These are phyloP conservation scores for Phainopepla nitens DNA, from an alignment of 2,113 vertebrate genomes.

Conservation along the genomic window DNA sequence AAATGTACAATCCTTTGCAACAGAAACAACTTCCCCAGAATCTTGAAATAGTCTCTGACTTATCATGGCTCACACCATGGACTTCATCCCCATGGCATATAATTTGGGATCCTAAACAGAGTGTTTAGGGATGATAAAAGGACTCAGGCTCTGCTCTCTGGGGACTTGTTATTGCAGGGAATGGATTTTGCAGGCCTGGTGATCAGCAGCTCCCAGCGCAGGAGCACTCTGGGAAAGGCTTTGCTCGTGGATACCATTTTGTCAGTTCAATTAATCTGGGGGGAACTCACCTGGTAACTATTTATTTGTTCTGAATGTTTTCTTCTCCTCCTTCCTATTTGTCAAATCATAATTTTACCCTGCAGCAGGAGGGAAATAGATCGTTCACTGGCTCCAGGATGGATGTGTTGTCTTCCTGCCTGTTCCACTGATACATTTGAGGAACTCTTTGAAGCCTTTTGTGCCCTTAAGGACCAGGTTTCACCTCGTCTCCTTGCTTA, in stretches of 20 bases:
- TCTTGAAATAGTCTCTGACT: neutral
- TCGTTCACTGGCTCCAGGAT: neutral
- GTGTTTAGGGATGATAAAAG: neutral
- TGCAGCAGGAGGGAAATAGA: neutral
- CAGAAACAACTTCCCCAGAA: neutral
- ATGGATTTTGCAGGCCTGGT: neutral
- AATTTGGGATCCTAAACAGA: neutral
- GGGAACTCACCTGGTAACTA: neutral
- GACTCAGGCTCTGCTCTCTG: neutral
- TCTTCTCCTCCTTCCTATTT: neutral
- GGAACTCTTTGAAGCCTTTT: neutral
- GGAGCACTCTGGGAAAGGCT: neutral
- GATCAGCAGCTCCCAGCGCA: neutral
- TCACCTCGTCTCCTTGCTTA: constrained; percentile 38
- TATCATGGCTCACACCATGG: neutral
- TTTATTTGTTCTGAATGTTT: neutral
- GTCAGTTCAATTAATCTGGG: neutral
- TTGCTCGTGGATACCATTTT: neutral
- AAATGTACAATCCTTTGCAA: neutral
- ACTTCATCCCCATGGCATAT: neutral
- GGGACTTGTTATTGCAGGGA: neutral
- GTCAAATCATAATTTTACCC: neutral
- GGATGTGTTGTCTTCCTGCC: constrained; percentile 26
- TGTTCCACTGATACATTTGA: neutral
- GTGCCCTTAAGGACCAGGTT: constrained; percentile 16